Percentiles rank a stretch among this genome's conserved stretches.
These are phyloP conservation scores for Grallaria varia DNA, from an alignment of 2,113 vertebrate genomes.

Conservation along the genomic window DNA sequence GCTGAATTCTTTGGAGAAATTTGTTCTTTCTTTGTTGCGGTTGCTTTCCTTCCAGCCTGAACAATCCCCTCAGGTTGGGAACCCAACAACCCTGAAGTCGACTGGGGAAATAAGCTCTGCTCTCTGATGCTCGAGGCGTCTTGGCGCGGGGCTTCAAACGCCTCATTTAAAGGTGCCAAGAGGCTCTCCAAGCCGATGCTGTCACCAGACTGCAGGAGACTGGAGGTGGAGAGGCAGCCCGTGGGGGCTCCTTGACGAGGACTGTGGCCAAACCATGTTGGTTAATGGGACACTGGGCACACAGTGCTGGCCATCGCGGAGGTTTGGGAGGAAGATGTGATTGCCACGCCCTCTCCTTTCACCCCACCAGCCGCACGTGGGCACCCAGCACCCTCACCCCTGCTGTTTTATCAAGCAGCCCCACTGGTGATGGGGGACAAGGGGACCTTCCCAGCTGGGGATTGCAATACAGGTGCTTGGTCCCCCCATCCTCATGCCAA, in stretches of 20 bases:
- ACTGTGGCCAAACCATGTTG: not conserved
- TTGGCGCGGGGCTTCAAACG: not conserved
- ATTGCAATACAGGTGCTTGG: conserved; percentile 75
- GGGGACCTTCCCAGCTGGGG: conserved; percentile 1
- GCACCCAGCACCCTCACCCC: conserved; percentile 73
- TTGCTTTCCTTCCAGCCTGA: not conserved
- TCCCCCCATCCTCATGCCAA: not conserved
- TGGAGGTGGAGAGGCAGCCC: accelerated
- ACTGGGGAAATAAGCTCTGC: not conserved
- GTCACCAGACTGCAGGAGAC: not conserved
- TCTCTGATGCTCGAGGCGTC: not conserved
- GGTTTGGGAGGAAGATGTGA: not conserved
- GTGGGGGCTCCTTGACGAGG: not conserved
- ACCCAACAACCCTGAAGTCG: not conserved
- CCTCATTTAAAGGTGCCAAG: not conserved
- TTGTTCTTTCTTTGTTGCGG: not conserved
- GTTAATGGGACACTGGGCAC: not conserved
- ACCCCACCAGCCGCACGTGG: conserved; percentile 49
- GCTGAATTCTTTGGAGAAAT: not conserved
- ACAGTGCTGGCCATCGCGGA: not conserved
- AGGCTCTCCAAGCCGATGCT: not conserved
- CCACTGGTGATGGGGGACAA: conserved; percentile 74
- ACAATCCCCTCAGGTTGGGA: not conserved
- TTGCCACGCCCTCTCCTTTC: not conserved
- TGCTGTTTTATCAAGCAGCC: conserved; percentile 66